These are phyloP conservation scores for Brachionus rotundiformis DNA, from an alignment of 1,140 invertebrate species.

Conservation along the genomic window DNA sequence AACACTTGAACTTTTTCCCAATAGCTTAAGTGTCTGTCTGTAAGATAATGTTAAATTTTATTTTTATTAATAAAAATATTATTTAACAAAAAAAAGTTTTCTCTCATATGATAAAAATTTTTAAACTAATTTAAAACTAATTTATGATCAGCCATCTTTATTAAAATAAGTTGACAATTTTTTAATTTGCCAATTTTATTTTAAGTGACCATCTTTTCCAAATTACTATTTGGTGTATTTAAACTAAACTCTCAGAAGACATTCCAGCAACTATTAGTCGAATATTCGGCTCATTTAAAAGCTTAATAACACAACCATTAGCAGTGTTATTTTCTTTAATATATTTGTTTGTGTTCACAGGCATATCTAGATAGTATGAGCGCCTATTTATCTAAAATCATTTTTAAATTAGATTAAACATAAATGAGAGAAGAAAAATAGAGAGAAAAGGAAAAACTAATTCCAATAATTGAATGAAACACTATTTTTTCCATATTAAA, in stretches of 20 bases:
- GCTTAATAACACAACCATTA: not conserved
- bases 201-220: no score
- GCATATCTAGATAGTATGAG: conserved; percentile 19
- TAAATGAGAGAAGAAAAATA: not conserved
- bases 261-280: not conserved
- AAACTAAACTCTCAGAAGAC: not conserved
- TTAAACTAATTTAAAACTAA: no score
- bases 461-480: not conserved
- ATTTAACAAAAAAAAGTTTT: no score
- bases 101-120: no score
- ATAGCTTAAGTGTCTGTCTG: no score
- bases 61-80: no score
- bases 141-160: no score
- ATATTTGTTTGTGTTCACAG: conserved; percentile 8
- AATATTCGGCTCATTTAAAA: not conserved
- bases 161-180: no score
- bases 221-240: no score
- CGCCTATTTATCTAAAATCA: not conserved
- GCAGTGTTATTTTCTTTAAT: not conserved
- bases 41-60: no score
- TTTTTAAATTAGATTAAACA: conserved; percentile 38
- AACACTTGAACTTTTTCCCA: no score
- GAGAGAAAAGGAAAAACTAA: not conserved
- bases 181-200: no score
- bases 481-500: conserved; percentile 11